A percentile compares a stretch with the other conserved stretches of the same genome.
These are phyloP conservation scores for Embidobia sp. DNA, from an alignment of 2,888 invertebrate species.

Conservation along the genomic window DNA sequence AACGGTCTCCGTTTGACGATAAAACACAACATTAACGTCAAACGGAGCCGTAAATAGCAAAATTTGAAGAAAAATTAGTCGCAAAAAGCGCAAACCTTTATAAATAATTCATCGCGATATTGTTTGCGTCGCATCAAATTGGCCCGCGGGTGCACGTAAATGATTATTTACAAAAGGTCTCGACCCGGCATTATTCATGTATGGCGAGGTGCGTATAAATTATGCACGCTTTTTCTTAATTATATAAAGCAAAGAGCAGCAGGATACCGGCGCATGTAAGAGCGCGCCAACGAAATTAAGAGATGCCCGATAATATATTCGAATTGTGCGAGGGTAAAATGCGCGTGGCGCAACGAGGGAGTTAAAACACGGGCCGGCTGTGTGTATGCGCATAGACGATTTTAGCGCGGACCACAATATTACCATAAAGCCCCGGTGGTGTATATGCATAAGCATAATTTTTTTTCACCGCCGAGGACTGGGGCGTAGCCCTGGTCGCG, in stretches of 20 bases:
- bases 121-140: constrained; percentile 44
- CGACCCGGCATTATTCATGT: constrained; percentile 34
- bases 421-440: constrained; percentile 78
- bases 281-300: constrained; percentile 71
- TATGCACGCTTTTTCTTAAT: constrained; percentile 60
- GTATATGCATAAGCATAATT: constrained; percentile 80
- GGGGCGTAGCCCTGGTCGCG: constrained; percentile 67
- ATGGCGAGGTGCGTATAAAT: constrained; percentile 41
- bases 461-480: constrained; percentile 73
- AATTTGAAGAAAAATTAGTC: constrained; percentile 24
- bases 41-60: neutral
- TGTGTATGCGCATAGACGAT: constrained; percentile 77
- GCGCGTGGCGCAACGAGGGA: constrained; percentile 59
- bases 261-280: constrained; percentile 57
- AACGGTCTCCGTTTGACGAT: too few relatives aligned
- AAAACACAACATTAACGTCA: too few relatives aligned
- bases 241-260: constrained; percentile 48
- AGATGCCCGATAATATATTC: constrained; percentile 75
- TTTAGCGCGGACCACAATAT: constrained; percentile 78
- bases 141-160: constrained; percentile 24
- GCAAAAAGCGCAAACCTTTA: constrained; percentile 15
- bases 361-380: constrained; percentile 70
- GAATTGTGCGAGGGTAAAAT: constrained; percentile 67
- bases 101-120: constrained; percentile 35
- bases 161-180: constrained; percentile 45